Conservation (phyloP, 2,797 vertebrate genomes). For the Falco naumanni region DNA sequence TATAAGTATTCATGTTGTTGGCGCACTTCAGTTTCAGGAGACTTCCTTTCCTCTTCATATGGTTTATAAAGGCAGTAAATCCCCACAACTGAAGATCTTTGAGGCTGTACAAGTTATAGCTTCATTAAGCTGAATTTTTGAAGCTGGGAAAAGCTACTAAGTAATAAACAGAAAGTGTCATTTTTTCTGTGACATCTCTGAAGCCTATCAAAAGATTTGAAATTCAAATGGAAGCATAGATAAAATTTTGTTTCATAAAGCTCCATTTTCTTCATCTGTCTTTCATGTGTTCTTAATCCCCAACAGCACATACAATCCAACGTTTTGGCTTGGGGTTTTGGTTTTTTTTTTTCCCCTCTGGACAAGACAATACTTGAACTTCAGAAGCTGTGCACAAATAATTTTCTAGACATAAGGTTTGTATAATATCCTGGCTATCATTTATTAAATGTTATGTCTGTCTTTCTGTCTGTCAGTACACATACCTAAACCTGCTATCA, state of each 20-base stretch:
- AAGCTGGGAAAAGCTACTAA: background rate
- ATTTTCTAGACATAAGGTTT: background rate
- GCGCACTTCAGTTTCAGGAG: background rate
- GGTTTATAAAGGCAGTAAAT: slow-evolving; percentile 26
- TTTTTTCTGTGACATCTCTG: background rate
- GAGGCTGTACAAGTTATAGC: background rate
- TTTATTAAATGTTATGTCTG: background rate
- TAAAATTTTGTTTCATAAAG: background rate
- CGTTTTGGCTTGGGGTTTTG: background rate
- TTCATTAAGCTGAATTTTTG: slow-evolving; percentile 24
- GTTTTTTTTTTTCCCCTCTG: background rate
- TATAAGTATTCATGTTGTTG: background rate
- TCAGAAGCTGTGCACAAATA: background rate
- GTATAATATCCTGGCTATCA: background rate
- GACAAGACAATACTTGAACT: background rate
- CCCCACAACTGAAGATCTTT: background rate
- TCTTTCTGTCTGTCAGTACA: background rate
- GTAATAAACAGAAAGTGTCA: background rate
- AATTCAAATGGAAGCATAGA: background rate
- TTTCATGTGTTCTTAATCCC: background rate
- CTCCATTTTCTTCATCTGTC: background rate
- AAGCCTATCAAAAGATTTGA: background rate
- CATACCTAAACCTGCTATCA: background rate
- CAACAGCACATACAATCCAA: background rate
- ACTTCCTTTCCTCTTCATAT: background rate